Percentiles rank a stretch among this genome's conserved stretches.
These are phyloP conservation scores for Hydrophis major DNA, from an alignment of 2,797 vertebrate genomes.

Conservation along the genomic window DNA sequence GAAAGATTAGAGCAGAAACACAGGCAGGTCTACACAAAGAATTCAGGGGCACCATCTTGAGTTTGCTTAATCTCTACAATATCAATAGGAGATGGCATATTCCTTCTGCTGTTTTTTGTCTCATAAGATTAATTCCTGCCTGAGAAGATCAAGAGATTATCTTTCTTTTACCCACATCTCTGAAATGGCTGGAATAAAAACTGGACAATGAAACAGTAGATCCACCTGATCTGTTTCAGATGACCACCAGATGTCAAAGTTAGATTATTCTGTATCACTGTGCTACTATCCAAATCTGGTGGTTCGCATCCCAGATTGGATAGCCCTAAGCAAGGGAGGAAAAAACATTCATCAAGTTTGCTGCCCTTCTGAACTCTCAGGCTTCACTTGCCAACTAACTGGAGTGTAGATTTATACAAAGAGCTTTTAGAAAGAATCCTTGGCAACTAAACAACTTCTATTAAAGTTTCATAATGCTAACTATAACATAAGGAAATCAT, in stretches of 20 bases:
- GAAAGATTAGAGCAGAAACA: not conserved
- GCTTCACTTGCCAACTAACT: not conserved
- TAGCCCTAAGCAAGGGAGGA: not conserved
- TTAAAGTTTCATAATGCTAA: not conserved
- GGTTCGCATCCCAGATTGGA: not conserved
- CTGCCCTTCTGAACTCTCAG: not conserved
- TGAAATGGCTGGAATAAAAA: not conserved
- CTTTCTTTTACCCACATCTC: not conserved
- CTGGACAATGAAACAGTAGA: not conserved
- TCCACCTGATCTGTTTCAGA: not conserved
- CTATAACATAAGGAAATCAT: not conserved
- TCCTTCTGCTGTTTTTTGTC: not conserved
- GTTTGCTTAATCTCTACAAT: not conserved
- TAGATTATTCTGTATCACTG: not conserved
- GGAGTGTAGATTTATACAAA: not conserved
- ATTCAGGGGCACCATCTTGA: not conserved
- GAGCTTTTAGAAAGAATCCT: constrained; percentile 15
- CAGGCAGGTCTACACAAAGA: not conserved
- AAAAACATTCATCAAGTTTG: not conserved
- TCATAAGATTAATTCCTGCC: not conserved
- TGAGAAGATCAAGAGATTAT: not conserved
- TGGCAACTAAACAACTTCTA: not conserved
- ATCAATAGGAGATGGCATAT: not conserved
- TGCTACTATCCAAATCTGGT: not conserved
- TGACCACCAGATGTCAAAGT: not conserved